These are phyloP conservation scores for Mastomys natalensis DNA, from an alignment of 2,113 vertebrate genomes.

Conservation along the genomic window DNA sequence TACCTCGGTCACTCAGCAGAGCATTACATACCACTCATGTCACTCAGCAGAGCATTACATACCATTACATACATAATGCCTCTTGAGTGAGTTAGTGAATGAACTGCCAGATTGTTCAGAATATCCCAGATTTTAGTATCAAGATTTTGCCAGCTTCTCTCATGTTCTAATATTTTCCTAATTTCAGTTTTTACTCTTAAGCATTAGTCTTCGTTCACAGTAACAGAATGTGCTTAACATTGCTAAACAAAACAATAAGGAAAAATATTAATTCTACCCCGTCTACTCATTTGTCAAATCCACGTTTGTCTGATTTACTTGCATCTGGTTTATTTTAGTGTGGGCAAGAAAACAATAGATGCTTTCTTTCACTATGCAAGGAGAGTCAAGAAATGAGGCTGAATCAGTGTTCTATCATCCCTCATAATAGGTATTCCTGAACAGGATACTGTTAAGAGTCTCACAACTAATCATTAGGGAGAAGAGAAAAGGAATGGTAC, in stretches of 20 bases:
- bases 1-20: neutral
- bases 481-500: neutral
- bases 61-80: neutral
- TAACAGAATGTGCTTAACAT: slow-evolving; percentile 49
- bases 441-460: neutral
- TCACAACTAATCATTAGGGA: neutral
- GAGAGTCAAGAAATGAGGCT: slow-evolving; percentile 53
- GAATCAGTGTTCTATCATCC: neutral
- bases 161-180: neutral
- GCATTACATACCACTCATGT: neutral
- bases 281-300: slow-evolving; percentile 20
- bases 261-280: slow-evolving; percentile 41
- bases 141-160: slow-evolving; percentile 6
- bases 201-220: neutral
- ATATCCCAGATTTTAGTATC: slow-evolving; percentile 33
- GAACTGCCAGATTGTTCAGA: neutral
- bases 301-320: slow-evolving; percentile 63
- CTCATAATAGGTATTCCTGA: neutral
- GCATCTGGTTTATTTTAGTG: slow-evolving; percentile 73
- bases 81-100: neutral
- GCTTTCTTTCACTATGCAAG: slow-evolving; percentile 31
- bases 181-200: slow-evolving; percentile 28
- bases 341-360: slow-evolving; percentile 56
- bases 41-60: slow-evolving; percentile 16
- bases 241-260: slow-evolving; percentile 45